Base-by-base conservation (phyloP, 2,113 vertebrate species). In the Amazona guildingii region DNA sequence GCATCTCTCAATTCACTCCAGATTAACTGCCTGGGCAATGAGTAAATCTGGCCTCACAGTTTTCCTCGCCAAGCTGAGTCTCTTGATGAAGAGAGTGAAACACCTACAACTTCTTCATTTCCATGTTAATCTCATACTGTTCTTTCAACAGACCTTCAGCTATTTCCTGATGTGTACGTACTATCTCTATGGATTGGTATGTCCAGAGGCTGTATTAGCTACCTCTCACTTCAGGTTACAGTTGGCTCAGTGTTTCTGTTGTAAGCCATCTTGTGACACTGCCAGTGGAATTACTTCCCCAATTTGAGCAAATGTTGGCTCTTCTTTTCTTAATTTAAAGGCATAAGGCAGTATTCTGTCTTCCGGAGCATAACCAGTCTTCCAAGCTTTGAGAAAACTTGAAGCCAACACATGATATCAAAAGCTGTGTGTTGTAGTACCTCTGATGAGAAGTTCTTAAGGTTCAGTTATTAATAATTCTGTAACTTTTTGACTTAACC, bases 401-500 rank as follows among this genome's bases (percentile, higher is more conserved):
- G 37, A 78, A 91, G 29, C 12, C 64, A 86, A 75, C 7, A 28
- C 4, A 43, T 39, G 57, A 90, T 84, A 87, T 68, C 48, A 79
- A 84, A 86, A 89, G 52, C 39, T 92, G 6, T 86, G 48, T 1
- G 2, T 3, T 77, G 31, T 83, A 63, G 20, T 78, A 61, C 57
- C 13, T 72, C 29, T 55, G 24, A 61, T 72, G 14, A 63, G 35
- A 82, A 72, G 29, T 78, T 89, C 39, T 52, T 81, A 82, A 91
- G 48, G 86, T 89, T 92, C 27, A 44, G 29, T 61, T 48, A 61
- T 84, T 87, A 72, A 92, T 68, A 10, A 23, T 94, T 92, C 63
- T 49, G 9, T 83, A 94, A 73, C 94, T 94, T 97, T 94, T 82
- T 92, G 93, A 87, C 89, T 95, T 94, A 95, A 84, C 33, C 7